Percentiles rank a stretch among this genome's conserved stretches.
Conservation (phyloP, 2,113 vertebrate genomes). For the Paedocypris sp. region DNA sequence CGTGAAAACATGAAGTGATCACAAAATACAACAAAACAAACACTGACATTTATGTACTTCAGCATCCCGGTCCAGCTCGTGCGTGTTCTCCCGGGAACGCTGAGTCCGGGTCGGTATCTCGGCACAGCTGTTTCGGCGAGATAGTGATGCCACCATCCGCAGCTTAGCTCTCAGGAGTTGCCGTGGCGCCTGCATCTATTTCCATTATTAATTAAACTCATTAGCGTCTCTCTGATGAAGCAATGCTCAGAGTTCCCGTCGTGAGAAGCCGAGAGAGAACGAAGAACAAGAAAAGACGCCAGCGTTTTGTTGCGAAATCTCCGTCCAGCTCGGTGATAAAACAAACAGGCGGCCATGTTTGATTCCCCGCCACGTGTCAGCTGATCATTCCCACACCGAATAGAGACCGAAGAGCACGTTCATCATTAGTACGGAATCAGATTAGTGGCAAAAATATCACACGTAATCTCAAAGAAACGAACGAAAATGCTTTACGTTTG, state of each 20-base stretch:
- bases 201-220: conserved; percentile 65
- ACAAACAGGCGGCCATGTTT: conserved; percentile 5
- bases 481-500: no score
- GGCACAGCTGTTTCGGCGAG: conserved; percentile 47
- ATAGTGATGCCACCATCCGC: conserved; percentile 43
- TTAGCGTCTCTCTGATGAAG: conserved; percentile 47
- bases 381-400: neutral
- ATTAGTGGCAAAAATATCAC: no score
- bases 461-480: no score
- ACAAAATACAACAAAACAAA: neutral
- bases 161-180: conserved; percentile 41
- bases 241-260: conserved; percentile 43
- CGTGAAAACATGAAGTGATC: neutral
- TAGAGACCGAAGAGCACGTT: no score
- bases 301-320: conserved; percentile 16
- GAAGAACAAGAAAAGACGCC: conserved; percentile 12
- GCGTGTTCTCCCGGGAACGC: neutral
- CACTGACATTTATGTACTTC: no score
- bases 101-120: conserved; percentile 26
- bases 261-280: conserved; percentile 20
- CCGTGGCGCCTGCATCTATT: conserved; percentile 53
- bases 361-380: conserved; percentile 2
- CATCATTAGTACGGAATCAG: no score
- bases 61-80: neutral
- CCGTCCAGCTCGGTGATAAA: conserved; percentile 7